These are phyloP conservation scores for Xanthostigma xanthostigma DNA, from an alignment of 2,888 invertebrate species.

Conservation along the genomic window DNA sequence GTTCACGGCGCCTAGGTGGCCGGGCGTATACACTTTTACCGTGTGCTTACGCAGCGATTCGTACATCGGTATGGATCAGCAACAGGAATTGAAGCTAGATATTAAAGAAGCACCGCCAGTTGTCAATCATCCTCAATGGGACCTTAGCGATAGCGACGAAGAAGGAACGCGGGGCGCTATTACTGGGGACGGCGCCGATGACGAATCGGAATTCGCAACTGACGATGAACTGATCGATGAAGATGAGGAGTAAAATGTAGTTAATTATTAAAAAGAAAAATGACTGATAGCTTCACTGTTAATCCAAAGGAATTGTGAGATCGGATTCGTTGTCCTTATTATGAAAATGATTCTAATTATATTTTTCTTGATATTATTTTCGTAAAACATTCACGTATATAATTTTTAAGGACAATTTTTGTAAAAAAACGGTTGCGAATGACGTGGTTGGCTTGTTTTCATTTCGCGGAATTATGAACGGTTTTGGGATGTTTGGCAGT, in stretches of 20 bases:
- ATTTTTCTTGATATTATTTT: no score
- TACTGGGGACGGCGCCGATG: constrained; percentile 36
- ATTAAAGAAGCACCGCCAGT: constrained; percentile 91
- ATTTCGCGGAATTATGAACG: no score
- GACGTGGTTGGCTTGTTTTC: no score
- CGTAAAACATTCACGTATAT: no score
- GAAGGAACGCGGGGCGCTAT: constrained; percentile 38
- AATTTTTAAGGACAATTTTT: no score
- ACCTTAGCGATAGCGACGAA: constrained; percentile 85
- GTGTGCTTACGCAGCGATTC: constrained; percentile 93
- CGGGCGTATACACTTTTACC: constrained; percentile 81
- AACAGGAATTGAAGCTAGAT: constrained; percentile 89
- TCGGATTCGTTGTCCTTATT: no score
- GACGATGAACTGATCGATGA: constrained; percentile 49
- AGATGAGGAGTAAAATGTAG: constrained; percentile 18
- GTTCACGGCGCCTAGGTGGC: constrained; percentile 91
- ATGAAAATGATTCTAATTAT: no score
- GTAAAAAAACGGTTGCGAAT: no score
- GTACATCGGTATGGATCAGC: constrained; percentile 92
- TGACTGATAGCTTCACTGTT: no score
- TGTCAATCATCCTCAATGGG: constrained; percentile 95
- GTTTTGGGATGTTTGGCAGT: no score
- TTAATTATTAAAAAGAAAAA: not conserved
- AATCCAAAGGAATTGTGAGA: no score
- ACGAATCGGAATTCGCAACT: constrained; percentile 51